Evolutionary conservation across 2,888 invertebrate species (phyloP), one percentile per base, ranked within the genome.

Genomic region (Patella depressa): DNA sequence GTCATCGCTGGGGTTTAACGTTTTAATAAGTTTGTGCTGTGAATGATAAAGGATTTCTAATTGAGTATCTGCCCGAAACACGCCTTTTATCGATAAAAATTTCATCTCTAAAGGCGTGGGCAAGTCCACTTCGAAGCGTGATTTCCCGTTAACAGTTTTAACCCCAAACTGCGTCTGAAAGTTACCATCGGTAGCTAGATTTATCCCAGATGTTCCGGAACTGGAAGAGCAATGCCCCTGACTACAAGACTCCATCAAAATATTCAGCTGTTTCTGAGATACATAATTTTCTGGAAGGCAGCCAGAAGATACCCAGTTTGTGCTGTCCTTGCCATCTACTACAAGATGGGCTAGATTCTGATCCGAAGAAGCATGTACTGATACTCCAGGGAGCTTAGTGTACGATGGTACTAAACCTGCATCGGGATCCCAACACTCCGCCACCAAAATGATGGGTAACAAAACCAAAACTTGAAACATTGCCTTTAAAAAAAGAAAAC

Each of bases 331-430:
- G 19, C 81, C 80, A 76, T 87, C 87, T 2, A 85, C 72, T 11
- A 82, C 81, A 17, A 75, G 70, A 12, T 45, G 59, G 0, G 81
- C 80, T 5, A 79, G 54, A 3, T 78, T 53, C 14, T 54, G 71
- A 57, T 80, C 79, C 29, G 82, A 81, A 9, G 81, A 78, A 17
- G 85, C 80, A 3, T 80, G 77, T 12, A 83, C 81, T 0, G 73
- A 78, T 2, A 80, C 85, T 3, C 79, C 72, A 29, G 78, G 45
- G 3, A 72, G 29, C 75, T 87, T 87, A 4, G 86, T 87, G 75
- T 80, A 82, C 24, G 87, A 87, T 69, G 71, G 71, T 3, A 83
- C 81, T 1, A 85, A 24, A 12, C 87, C 87, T 34, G 87, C 86
- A 71, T 87, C 85, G 7, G 85, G 82, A 71, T 87, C 80, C 87